These are phyloP conservation scores for Melanotaenia nigrans DNA, from an alignment of 2,797 vertebrate species.

Conservation along the genomic window DNA sequence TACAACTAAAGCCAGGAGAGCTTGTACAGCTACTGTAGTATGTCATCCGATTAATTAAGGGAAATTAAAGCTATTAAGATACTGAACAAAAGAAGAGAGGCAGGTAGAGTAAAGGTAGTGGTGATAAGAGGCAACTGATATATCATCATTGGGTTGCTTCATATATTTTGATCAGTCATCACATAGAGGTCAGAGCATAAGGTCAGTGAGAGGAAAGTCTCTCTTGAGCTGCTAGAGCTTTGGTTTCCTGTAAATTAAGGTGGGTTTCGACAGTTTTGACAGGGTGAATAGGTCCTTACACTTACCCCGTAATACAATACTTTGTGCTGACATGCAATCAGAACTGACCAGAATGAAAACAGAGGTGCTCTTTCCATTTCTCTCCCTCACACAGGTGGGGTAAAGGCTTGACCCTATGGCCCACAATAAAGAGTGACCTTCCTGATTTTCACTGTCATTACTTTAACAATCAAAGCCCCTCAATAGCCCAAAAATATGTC, in stretches of 20 bases:
- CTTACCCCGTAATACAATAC: not conserved
- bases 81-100: not conserved
- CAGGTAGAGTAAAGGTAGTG: slow-evolving; percentile 12
- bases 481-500: slow-evolving; percentile 28
- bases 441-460: slow-evolving; percentile 26
- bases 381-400: not conserved
- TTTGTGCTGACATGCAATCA: not conserved
- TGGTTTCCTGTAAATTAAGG: slow-evolving; percentile 12
- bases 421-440: slow-evolving; percentile 3
- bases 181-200: slow-evolving; percentile 13
- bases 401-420: not conserved
- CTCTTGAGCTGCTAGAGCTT: slow-evolving; percentile 10
- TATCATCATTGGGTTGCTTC: slow-evolving; percentile 8
- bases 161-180: slow-evolving; percentile 23
- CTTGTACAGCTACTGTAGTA: not conserved
- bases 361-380: not conserved
- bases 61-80: not conserved
- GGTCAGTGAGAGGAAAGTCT: slow-evolving; percentile 21
- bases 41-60: slow-evolving; percentile 18
- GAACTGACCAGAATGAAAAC: slow-evolving; percentile 11
- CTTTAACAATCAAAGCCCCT: slow-evolving; percentile 24
- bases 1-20: slow-evolving; percentile 23
- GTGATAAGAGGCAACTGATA: slow-evolving; percentile 12
- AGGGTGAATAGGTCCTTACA: slow-evolving; percentile 10
- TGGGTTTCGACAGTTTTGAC: not conserved